A percentile compares a stretch with the other conserved stretches of the same genome.
These are phyloP conservation scores for Halictus ligatus DNA, from an alignment of 2,888 invertebrate genomes.

Conservation along the genomic window DNA sequence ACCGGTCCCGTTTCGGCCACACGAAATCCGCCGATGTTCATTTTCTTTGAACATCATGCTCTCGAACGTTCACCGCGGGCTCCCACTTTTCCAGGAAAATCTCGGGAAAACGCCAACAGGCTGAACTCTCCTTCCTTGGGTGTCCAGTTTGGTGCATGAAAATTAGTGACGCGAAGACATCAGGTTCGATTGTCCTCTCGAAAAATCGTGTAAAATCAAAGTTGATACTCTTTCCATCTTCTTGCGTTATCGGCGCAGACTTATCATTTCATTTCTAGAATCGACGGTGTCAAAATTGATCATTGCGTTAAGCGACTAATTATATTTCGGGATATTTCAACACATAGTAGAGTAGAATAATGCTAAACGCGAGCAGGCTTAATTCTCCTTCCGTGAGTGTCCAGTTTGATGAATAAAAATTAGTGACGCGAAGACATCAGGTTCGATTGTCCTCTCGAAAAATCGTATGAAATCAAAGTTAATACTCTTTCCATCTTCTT, in stretches of 20 bases:
- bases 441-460: no score
- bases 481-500: no score
- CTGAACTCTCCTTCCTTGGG: not conserved
- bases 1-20: conserved; percentile 5
- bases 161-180: not conserved
- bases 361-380: not conserved
- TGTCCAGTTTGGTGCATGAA: not conserved
- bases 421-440: not conserved
- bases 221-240: no score
- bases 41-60: not conserved
- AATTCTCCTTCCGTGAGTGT: not conserved
- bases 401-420: not conserved
- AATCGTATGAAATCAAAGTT: no score
- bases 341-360: no score
- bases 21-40: not conserved
- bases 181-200: no score
- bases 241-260: no score
- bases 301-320: no score
- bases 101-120: not conserved
- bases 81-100: not conserved
- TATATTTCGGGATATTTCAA: no score
- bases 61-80: not conserved
- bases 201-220: no score
- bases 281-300: no score
- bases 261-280: no score